Evolutionary conservation across 2,888 invertebrate genomes (phyloP).

Genomic region (Serripes groenlandicus): DNA sequence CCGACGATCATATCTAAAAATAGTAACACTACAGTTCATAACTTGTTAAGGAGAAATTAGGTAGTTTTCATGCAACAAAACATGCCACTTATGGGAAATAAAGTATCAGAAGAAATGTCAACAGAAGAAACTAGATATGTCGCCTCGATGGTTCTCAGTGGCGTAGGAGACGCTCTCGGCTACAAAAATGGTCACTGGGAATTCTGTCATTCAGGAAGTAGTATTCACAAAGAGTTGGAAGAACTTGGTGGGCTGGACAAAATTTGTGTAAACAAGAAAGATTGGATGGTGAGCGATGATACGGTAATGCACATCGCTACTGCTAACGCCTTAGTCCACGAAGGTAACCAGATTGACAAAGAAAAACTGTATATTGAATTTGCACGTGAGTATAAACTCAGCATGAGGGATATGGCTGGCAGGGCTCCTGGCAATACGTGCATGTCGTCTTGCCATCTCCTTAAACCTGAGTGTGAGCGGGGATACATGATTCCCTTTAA

Average conservation of each 20-base stretch:
- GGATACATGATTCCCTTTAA: conserved; percentile 69
- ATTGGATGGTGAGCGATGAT: conserved; percentile 85
- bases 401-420: conserved; percentile 81
- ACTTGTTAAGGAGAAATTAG: too few relatives aligned
- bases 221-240: conserved; percentile 79
- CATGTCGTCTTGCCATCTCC: conserved; percentile 22
- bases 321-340: conserved; percentile 34
- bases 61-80: too few relatives aligned
- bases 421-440: conserved; percentile 66
- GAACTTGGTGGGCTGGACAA: conserved; percentile 79
- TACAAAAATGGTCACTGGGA: conserved; percentile 84
- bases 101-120: too few relatives aligned
- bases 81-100: too few relatives aligned
- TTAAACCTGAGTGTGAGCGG: conserved; percentile 43
- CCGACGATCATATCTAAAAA: too few relatives aligned
- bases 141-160: conserved; percentile 84
- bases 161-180: conserved; percentile 85
- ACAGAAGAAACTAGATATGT: too few relatives aligned
- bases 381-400: conserved; percentile 73
- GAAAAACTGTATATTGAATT: conserved; percentile 69
- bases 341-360: conserved; percentile 25
- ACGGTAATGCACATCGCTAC: conserved; percentile 86
- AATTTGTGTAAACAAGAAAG: conserved; percentile 68
- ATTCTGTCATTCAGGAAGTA: conserved; percentile 77
- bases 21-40: too few relatives aligned